Percentiles rank a stretch among this genome's conserved stretches.
Evolutionary conservation across 2,797 vertebrate genomes (phyloP).

Genomic region (Acanthurus leucopareius): DNA sequence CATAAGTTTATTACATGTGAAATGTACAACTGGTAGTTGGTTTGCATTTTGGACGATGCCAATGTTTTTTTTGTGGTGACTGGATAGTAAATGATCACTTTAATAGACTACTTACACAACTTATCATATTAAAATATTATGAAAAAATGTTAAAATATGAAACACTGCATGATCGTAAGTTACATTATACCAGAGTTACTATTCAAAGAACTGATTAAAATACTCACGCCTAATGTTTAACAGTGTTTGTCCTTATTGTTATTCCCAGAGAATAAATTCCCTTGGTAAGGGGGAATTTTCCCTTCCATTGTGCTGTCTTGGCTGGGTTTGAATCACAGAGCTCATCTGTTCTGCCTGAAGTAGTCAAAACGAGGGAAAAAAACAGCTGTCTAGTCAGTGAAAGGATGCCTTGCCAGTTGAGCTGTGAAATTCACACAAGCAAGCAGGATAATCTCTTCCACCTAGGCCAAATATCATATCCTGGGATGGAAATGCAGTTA

Average conservation of each 20-base stretch:
- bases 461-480: slow-evolving; percentile 70
- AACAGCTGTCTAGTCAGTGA: slow-evolving; percentile 76
- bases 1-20: no score
- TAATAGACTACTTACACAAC: no score
- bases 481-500: slow-evolving; percentile 54
- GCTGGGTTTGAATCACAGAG: slow-evolving; percentile 67
- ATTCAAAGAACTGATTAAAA: slow-evolving; percentile 50
- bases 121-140: no score
- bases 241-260: slow-evolving; percentile 46
- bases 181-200: slow-evolving; percentile 19
- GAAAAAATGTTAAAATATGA: no score
- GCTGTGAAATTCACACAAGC: slow-evolving; percentile 79
- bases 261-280: slow-evolving; percentile 63
- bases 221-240: slow-evolving; percentile 38
- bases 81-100: no score
- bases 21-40: no score
- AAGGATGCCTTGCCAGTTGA: slow-evolving; percentile 69
- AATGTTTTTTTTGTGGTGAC: no score
- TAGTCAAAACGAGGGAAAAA: slow-evolving; percentile 63
- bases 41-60: no score
- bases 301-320: slow-evolving; percentile 63
- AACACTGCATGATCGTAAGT: neutral
- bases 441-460: slow-evolving; percentile 74
- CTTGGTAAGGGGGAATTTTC: slow-evolving; percentile 60
- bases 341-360: slow-evolving; percentile 73